Evolutionary conservation across 2,888 invertebrate genomes (phyloP).

Genomic region (Strigamia maritima): DNA sequence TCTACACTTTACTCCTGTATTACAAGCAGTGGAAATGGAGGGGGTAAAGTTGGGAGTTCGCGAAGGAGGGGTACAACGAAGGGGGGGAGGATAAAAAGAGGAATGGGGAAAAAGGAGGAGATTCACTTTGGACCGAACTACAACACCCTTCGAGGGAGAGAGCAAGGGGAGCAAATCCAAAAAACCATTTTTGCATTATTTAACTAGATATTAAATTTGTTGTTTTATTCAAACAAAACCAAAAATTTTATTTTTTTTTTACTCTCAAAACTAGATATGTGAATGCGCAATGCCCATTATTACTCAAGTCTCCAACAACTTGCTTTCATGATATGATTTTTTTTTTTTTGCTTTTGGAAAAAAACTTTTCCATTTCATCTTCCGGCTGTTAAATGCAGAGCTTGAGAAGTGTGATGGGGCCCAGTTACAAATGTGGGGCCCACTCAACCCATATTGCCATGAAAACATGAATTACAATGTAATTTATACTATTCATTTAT

Average conservation of each 20-base stretch:
- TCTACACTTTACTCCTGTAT: neutral
- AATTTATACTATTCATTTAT: no score
- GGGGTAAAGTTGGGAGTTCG: neutral
- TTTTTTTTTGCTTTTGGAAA: no score
- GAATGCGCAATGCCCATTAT: no score
- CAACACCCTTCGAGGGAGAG: neutral
- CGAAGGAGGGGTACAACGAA: neutral
- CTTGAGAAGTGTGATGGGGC: no score
- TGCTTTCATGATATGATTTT: no score
- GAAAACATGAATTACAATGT: no score
- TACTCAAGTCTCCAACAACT: no score
- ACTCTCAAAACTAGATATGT: neutral
- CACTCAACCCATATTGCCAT: no score
- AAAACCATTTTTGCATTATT: neutral
- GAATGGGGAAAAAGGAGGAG: neutral
- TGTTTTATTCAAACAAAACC: neutral
- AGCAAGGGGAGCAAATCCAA: neutral
- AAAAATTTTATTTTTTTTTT: neutral
- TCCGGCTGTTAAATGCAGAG: no score
- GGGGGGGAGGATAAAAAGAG: neutral
- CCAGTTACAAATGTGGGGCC: no score
- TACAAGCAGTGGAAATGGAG: conserved; percentile 1
- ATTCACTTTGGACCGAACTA: conserved; percentile 15
- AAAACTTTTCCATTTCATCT: no score
- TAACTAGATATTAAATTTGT: neutral